A percentile compares a stretch with the other conserved stretches of the same genome.
These are phyloP conservation scores for Centropristis striata DNA, from an alignment of 2,113 vertebrate species.

Conservation along the genomic window DNA sequence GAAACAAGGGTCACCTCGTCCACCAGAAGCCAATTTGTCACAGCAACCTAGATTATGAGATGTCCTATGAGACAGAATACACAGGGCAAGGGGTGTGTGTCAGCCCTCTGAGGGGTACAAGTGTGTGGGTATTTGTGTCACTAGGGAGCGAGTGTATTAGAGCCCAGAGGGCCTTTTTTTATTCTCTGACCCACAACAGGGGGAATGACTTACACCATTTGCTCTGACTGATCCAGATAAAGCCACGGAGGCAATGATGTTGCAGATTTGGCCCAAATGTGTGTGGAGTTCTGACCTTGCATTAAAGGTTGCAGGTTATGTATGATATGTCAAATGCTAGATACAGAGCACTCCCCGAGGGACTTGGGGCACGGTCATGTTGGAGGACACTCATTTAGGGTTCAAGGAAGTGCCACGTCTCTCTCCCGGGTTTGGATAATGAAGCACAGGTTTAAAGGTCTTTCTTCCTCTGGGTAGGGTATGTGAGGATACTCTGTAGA, in stretches of 20 bases:
- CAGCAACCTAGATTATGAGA: constrained; percentile 59
- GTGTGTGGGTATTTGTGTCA: constrained; percentile 34
- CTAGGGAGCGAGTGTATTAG: constrained; percentile 17
- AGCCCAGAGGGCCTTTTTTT: constrained; percentile 35
- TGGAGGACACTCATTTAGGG: constrained; percentile 14
- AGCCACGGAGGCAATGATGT: constrained; percentile 14
- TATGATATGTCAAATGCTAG: constrained; percentile 30
- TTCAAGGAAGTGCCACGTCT: constrained; percentile 16
- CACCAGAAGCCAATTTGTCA: constrained; percentile 64
- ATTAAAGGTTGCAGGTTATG: constrained; percentile 23
- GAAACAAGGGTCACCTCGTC: constrained; percentile 63
- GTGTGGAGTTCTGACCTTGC: constrained; percentile 39
- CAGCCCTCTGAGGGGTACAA: constrained; percentile 19
- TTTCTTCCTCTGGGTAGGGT: constrained; percentile 1
- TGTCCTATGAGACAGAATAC: constrained; percentile 46
- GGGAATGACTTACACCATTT: constrained; percentile 53
- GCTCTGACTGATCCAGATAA: constrained; percentile 34
- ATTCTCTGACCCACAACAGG: constrained; percentile 47
- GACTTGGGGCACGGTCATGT: neutral
- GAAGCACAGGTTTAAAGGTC: constrained; percentile 38
- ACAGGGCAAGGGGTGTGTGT: constrained; percentile 28
- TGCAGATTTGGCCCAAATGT: constrained; percentile 26
- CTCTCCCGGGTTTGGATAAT: constrained; percentile 27
- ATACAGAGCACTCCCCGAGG: constrained; percentile 14
- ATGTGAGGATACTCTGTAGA: constrained; percentile 20